A percentile compares a stretch with the other conserved stretches of the same genome.
phyloP scores from a whole-genome alignment of 2,797 vertebrate species.

The Simalia tracyae region DNA sequence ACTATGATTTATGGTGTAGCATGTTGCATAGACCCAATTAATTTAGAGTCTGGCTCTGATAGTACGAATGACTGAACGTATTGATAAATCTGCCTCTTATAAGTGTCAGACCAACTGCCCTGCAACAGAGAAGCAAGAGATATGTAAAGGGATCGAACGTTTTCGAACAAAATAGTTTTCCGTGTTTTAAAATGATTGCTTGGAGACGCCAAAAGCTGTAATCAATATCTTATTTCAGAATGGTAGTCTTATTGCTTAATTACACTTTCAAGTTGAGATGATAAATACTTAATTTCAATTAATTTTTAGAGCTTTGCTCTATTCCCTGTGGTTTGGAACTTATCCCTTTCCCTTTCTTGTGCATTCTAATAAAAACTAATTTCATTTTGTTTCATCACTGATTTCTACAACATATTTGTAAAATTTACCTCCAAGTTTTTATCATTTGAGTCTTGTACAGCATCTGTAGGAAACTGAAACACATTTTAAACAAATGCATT shows the following conservation, averaged over 20 bases:
- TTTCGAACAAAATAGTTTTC: neutral
- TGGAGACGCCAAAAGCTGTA: neutral
- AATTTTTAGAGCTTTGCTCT: neutral
- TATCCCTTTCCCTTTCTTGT: neutral
- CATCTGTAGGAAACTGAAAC: constrained; percentile 25
- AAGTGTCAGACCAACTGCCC: too few species aligned
- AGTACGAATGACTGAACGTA: too few species aligned
- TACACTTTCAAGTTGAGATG: neutral
- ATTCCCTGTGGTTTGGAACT: neutral
- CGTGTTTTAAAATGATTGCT: neutral
- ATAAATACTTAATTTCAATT: neutral
- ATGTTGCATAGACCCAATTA: too few species aligned
- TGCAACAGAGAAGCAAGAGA: too few species aligned
- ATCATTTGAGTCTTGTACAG: neutral
- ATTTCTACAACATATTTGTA: neutral
- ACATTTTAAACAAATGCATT: constrained; percentile 15
- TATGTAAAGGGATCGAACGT: neutral
- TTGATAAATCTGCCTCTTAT: too few species aligned
- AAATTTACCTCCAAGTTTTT: constrained; percentile 25
- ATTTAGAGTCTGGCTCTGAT: too few species aligned
- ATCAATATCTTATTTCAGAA: neutral
- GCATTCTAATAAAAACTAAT: neutral
- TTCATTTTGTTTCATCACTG: neutral
- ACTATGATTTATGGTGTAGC: too few species aligned
- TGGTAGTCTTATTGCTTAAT: neutral